These are phyloP conservation scores for Pogonomyrmex californicus DNA, from an alignment of 1,140 invertebrate genomes.

Conservation along the genomic window DNA sequence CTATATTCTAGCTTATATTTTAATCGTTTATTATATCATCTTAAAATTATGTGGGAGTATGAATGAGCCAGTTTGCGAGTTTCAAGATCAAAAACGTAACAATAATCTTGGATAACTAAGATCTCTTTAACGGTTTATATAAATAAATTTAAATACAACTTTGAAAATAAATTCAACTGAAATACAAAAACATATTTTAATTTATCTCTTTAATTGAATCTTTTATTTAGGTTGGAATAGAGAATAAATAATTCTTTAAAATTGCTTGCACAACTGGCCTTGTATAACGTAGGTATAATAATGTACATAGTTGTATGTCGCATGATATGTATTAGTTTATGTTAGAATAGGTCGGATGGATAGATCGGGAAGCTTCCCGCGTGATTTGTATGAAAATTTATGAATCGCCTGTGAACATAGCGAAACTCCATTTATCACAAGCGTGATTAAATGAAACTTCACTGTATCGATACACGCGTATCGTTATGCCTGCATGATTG, in stretches of 20 bases:
- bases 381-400: conserved; percentile 39
- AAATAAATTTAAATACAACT: neutral
- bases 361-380: conserved; percentile 4
- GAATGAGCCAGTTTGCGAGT: conserved; percentile 26
- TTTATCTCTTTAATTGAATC: neutral
- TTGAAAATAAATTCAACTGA: neutral
- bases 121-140: neutral
- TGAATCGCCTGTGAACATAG: conserved; percentile 1
- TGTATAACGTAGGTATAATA: conserved; percentile 34
- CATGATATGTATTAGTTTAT: conserved; percentile 64
- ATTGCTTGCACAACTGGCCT: conserved; percentile 10
- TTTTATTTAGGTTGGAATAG: neutral
- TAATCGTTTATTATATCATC: conserved; percentile 35
- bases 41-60: conserved; percentile 48
- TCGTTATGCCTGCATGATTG: conserved; percentile 6
- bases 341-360: conserved; percentile 53
- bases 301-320: conserved; percentile 50
- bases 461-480: neutral
- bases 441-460: conserved; percentile 3
- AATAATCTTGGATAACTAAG: neutral
- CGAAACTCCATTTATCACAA: conserved; percentile 22
- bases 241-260: conserved; percentile 12
- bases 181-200: neutral
- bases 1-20: conserved; percentile 32
- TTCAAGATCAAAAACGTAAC: neutral